Conservation (phyloP, 1,140 invertebrate species). For the Achatina immaculata region DNA sequence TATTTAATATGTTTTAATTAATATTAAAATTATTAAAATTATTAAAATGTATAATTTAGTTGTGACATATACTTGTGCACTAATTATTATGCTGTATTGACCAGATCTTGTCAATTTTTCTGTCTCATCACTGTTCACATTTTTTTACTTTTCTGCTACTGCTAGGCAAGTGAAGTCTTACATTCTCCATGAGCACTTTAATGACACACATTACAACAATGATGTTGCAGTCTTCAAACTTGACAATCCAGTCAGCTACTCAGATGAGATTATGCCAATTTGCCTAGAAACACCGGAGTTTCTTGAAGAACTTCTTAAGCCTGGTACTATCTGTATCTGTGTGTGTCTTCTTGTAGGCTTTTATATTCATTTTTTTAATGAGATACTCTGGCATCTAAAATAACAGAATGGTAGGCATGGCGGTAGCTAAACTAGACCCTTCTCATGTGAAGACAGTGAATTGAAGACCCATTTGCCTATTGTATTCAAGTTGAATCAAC, state of each 20-base stretch:
- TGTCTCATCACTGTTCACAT: no score
- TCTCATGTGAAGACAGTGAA: no score
- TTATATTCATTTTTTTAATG: not conserved
- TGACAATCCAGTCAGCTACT: constrained; percentile 49
- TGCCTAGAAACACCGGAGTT: constrained; percentile 50
- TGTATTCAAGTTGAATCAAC: no score
- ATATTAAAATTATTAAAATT: no score
- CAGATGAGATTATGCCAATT: constrained; percentile 50
- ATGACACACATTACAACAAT: constrained; percentile 51
- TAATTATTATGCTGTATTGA: not conserved
- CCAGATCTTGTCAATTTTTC: no score
- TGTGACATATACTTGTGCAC: not conserved
- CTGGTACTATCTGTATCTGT: constrained; percentile 12
- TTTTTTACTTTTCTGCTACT: not conserved
- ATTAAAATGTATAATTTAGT: not conserved
- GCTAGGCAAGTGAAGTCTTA: constrained; percentile 34
- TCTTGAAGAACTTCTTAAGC: constrained; percentile 49
- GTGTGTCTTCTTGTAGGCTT: not conserved
- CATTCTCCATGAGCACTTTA: constrained; percentile 32
- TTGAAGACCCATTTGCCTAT: no score
- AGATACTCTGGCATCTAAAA: no score
- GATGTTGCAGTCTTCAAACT: constrained; percentile 62
- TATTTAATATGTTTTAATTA: no score
- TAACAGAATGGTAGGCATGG: no score
- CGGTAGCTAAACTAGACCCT: no score